Evolutionary conservation across 2,797 vertebrate species (phyloP), one percentile per base, ranked within the genome.

Genomic region (Silurus lanzhouensis): DNA sequence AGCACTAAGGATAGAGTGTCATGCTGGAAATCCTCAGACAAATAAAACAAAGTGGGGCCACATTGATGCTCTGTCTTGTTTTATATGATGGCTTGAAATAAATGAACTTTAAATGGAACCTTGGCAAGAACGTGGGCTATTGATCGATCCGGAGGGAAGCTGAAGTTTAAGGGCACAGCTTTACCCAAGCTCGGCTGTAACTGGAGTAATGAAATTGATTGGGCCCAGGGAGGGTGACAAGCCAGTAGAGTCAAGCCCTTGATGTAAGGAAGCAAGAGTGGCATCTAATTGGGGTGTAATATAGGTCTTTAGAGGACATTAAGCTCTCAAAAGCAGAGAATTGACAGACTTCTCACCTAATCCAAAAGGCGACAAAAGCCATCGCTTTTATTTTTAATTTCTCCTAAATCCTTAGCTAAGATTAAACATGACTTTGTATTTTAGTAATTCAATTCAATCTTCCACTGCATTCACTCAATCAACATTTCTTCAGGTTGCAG

Each of bases 141-240:
- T 94, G 95, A 96, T 96, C 94, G 94, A 94, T 94, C 91, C 87
- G 90, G 94, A 94, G 93, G 94, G 93, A 95, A 95, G 95, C 94
- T 94, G 95, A 95, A 96, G 95, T 96, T 96, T 96, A 95, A 96
- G 95, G 95, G 95, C 95, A 96, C 91, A 93, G 94, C 94, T 95
- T 94, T 94, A 92, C 92, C 90, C 90, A 91, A 93, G 93, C 94
- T 91, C 89, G 93, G 93, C 94, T 95, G 95, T 96, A 96, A 96
- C 95, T 93, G 91, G 93, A 96, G 95, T 96, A 96, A 96, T 96
- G 95, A 96, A 96, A 96, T 96, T 96, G 95, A 96, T 96, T 96
- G 95, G 95, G 93, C 94, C 93, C 89, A 89, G 94, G 93, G 92
- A 95, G 95, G 94, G 95, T 96, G 95, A 96, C 95, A 96, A 96